phyloP scores from a whole-genome alignment of 2,113 vertebrate species.

The Zosterops japonicus region DNA sequence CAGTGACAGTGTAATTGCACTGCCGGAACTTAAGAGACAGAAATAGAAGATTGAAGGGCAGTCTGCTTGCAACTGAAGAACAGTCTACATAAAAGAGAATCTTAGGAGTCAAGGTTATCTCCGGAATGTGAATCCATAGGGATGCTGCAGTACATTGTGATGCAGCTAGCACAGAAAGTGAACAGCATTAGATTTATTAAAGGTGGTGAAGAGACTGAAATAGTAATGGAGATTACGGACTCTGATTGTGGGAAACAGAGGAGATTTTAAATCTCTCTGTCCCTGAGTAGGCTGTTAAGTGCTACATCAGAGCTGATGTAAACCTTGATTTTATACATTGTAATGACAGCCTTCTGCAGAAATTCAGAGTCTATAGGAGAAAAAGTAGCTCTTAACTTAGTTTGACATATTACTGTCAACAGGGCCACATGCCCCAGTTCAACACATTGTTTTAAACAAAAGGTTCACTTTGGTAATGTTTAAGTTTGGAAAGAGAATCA shows the following conservation, averaged over 20 bases:
- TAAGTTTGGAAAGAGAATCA: neutral
- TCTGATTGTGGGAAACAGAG: neutral
- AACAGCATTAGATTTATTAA: neutral
- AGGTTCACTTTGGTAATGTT: neutral
- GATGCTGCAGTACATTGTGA: neutral
- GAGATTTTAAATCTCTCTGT: neutral
- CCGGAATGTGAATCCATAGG: neutral
- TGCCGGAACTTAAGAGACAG: neutral
- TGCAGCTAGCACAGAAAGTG: slow-evolving; percentile 5
- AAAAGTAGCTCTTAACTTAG: neutral
- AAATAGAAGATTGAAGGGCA: slow-evolving; percentile 22
- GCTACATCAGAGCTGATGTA: neutral
- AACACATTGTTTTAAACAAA: neutral
- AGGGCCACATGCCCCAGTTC: neutral
- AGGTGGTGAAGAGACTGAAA: slow-evolving; percentile 14
- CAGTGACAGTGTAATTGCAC: neutral
- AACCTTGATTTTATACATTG: neutral
- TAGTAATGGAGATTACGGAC: neutral
- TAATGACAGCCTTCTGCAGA: neutral
- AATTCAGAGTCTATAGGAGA: neutral
- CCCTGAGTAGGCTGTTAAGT: neutral
- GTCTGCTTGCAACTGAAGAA: neutral
- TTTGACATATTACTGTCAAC: neutral
- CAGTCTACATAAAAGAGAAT: neutral
- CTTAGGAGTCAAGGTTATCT: slow-evolving; percentile 9